Percentiles rank a stretch among this genome's conserved stretches.
Evolutionary conservation across 1,140 invertebrate genomes (phyloP).

Genomic region (Ditylenchus dipsaci): DNA sequence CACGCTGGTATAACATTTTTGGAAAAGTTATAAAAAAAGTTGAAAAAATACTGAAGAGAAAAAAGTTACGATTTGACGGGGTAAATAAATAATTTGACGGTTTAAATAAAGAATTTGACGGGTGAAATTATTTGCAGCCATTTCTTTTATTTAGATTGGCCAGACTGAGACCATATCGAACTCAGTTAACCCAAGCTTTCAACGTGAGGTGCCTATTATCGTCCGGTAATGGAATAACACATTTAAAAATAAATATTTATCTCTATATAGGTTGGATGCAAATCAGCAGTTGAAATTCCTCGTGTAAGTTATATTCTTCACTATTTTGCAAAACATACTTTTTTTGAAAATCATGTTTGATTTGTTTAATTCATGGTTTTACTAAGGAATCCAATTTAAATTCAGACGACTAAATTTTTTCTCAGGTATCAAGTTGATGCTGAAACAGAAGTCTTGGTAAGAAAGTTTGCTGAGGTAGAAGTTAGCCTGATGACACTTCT

Average conservation of each 20-base stretch:
- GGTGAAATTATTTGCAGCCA: no score
- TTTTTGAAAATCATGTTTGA: no score
- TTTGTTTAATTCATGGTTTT: no score
- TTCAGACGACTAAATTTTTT: background rate
- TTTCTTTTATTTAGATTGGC: conserved; percentile 22
- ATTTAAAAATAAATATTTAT: no score
- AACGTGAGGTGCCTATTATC: conserved; percentile 18
- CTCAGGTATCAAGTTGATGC: conserved; percentile 25
- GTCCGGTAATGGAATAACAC: background rate
- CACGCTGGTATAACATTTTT: no score
- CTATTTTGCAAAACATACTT: background rate
- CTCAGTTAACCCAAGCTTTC: conserved; percentile 22
- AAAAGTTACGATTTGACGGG: no score
- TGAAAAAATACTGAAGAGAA: no score
- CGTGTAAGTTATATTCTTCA: conserved; percentile 26
- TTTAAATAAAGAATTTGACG: no score
- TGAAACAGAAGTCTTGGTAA: conserved; percentile 6
- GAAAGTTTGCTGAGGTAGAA: conserved; percentile 9
- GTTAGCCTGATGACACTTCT: conserved; percentile 16
- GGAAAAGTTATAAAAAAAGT: no score
- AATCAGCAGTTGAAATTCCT: conserved; percentile 24
- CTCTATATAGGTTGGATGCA: conserved; percentile 4
- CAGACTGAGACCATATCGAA: conserved; percentile 32
- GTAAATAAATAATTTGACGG: no score
- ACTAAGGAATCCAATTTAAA: background rate